phyloP scores from a whole-genome alignment of 2,113 vertebrate species.

The Heptranchias perlo region DNA sequence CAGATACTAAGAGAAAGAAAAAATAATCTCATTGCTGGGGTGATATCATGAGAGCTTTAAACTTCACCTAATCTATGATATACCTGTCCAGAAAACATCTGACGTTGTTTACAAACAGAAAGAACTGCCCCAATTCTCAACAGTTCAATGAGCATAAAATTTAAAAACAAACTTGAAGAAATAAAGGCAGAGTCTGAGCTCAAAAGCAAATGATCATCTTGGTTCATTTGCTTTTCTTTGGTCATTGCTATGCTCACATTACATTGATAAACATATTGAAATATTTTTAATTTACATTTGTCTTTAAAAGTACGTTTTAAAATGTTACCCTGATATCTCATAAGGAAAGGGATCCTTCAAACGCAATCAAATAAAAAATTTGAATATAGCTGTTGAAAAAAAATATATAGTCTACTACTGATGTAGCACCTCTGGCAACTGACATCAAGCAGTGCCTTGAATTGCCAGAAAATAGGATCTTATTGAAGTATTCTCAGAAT shows the following conservation, averaged over 20 bases:
- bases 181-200: background rate
- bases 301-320: background rate
- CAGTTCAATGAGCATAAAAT: background rate
- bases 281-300: background rate
- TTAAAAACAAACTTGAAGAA: background rate
- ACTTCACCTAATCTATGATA: no score
- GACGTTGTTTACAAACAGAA: background rate
- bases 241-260: no score
- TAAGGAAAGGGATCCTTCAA: background rate
- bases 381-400: background rate
- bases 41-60: background rate
- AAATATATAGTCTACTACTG: background rate
- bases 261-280: background rate
- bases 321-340: background rate
- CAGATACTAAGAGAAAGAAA: no score
- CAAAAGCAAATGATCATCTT: background rate
- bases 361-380: background rate
- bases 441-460: constrained; percentile 7
- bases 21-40: no score
- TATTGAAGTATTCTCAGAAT: no score
- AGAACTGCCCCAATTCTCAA: background rate
- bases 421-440: background rate
- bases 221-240: background rate
- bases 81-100: background rate
- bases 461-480: background rate